Conservation (phyloP, 2,113 vertebrate genomes). For the Myodes glareolus region DNA sequence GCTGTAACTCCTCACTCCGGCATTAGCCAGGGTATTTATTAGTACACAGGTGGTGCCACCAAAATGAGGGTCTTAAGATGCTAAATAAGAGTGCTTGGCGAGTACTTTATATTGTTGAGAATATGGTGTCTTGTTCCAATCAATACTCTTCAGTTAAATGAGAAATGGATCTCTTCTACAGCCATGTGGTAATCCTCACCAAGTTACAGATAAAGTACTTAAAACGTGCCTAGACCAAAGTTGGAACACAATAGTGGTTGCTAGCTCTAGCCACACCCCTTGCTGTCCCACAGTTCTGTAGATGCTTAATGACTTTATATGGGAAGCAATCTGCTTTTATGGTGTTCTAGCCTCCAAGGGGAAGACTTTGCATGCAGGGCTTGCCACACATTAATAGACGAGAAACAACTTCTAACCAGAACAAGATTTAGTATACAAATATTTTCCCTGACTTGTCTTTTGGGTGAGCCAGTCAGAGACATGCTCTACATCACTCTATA, state of each 20-base stretch:
- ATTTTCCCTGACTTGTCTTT: background rate
- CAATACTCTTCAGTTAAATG: background rate
- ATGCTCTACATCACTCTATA: background rate
- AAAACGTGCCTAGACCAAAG: background rate
- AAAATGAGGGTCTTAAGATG: background rate
- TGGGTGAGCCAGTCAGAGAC: background rate
- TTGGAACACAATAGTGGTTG: background rate
- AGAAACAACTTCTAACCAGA: background rate
- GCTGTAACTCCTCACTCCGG: background rate
- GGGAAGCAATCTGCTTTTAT: background rate
- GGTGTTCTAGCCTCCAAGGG: background rate
- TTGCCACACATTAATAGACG: background rate
- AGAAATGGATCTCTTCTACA: background rate
- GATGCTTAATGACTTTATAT: background rate
- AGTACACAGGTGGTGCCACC: background rate
- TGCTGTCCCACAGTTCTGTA: background rate
- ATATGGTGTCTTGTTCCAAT: background rate
- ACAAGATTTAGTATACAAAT: background rate
- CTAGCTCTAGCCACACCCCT: background rate
- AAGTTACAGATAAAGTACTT: background rate
- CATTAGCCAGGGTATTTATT: background rate
- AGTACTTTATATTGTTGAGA: background rate
- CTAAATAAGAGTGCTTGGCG: background rate
- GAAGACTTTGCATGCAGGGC: background rate
- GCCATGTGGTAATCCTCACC: background rate